Evolutionary conservation across 1,140 invertebrate species (phyloP).

Genomic region (Drosophila kanapiae): DNA sequence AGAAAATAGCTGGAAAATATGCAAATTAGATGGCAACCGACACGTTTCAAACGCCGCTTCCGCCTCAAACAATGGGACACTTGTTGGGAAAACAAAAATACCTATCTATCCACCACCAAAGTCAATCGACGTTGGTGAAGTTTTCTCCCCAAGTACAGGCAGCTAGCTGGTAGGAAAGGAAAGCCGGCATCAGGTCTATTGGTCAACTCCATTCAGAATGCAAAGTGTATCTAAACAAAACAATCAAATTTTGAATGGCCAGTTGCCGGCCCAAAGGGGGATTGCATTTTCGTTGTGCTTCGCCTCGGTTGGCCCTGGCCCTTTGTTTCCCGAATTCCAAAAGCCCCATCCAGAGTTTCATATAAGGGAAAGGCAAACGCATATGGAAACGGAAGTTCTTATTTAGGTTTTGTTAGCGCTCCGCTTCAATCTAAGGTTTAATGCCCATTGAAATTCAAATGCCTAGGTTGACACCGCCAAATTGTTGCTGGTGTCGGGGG

Average conservation of each 20-base stretch:
- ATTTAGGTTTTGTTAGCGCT: slow-evolving; percentile 60
- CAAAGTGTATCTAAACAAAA: slow-evolving; percentile 60
- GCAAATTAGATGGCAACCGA: slow-evolving; percentile 71
- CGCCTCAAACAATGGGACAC: slow-evolving; percentile 61
- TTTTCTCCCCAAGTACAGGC: slow-evolving; percentile 67
- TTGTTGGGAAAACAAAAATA: slow-evolving; percentile 66
- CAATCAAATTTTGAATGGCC: slow-evolving; percentile 58
- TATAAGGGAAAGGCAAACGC: slow-evolving; percentile 47
- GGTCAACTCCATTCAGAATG: slow-evolving; percentile 57
- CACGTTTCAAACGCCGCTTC: slow-evolving; percentile 76
- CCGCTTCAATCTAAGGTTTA: slow-evolving; percentile 47
- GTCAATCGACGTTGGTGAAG: slow-evolving; percentile 22
- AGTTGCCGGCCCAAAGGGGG: slow-evolving; percentile 64
- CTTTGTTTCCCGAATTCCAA: slow-evolving; percentile 58
- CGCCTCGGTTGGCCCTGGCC: slow-evolving; percentile 13
- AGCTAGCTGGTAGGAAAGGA: slow-evolving; percentile 35
- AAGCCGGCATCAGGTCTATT: slow-evolving; percentile 35
- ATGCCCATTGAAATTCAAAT: slow-evolving; percentile 77
- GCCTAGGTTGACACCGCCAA: slow-evolving; percentile 53
- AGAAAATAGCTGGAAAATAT: slow-evolving; percentile 61
- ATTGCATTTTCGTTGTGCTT: slow-evolving; percentile 33
- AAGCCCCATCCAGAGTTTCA: slow-evolving; percentile 24
- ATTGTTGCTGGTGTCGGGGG: slow-evolving; percentile 29
- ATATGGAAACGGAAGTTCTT: slow-evolving; percentile 71
- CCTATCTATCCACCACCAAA: slow-evolving; percentile 39